Evolutionary conservation across 2,113 vertebrate genomes (phyloP).

Genomic region (Pollachius pollachius): DNA sequence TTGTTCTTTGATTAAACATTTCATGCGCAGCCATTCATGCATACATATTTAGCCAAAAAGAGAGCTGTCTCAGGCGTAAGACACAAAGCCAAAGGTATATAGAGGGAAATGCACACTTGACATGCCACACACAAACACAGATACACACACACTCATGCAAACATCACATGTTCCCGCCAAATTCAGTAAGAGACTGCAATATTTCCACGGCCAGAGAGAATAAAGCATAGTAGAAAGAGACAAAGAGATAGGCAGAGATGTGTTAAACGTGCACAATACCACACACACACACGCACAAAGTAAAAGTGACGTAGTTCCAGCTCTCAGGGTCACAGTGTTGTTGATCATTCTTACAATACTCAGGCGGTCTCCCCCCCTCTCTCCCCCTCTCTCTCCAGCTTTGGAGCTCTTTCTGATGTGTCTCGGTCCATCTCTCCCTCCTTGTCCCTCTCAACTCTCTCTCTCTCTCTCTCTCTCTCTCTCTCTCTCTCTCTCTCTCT

Average conservation of each 20-base stretch:
- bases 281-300: background rate
- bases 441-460: background rate
- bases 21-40: too few relatives aligned
- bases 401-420: background rate
- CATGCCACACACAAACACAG: background rate
- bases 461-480: background rate
- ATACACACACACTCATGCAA: background rate
- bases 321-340: background rate
- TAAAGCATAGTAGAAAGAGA: background rate
- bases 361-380: background rate
- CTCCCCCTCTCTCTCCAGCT: background rate
- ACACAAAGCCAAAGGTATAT: too few relatives aligned
- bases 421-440: background rate
- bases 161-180: background rate
- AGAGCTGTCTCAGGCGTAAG: too few relatives aligned
- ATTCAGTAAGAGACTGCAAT: background rate
- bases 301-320: background rate
- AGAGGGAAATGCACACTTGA: background rate
- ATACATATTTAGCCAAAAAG: too few relatives aligned
- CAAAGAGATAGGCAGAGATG: background rate
- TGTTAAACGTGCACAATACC: background rate
- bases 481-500: background rate
- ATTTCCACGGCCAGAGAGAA: background rate
- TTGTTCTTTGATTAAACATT: too few relatives aligned
- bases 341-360: background rate